Evolutionary conservation across 2,113 vertebrate species (phyloP).

Genomic region (Regulus satrapa): DNA sequence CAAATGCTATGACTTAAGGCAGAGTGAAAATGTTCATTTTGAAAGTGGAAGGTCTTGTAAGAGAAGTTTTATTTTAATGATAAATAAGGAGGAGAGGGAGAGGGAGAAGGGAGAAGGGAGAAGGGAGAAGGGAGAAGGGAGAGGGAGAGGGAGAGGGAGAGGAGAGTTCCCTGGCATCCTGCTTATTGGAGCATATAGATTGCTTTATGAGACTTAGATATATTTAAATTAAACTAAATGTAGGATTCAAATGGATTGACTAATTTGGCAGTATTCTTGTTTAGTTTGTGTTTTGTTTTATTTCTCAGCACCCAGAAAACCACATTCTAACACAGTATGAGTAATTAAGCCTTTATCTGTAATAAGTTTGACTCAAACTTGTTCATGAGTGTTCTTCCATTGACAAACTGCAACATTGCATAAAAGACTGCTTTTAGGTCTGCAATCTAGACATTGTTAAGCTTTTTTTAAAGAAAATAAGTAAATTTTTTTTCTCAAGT

Average conservation of each 20-base stretch:
- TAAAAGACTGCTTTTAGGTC: neutral
- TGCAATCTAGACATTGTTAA: neutral
- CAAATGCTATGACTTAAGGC: neutral
- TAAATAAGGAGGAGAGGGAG: neutral
- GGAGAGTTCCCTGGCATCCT: neutral
- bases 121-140: neutral
- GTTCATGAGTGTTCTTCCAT: neutral
- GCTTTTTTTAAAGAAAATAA: neutral
- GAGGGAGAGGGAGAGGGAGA: neutral
- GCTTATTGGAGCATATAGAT: neutral
- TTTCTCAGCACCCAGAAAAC: neutral
- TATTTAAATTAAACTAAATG: neutral
- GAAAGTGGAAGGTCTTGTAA: neutral
- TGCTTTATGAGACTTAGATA: neutral
- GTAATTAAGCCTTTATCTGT: neutral
- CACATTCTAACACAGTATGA: neutral
- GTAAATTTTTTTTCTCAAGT: neutral
- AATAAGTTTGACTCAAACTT: neutral
- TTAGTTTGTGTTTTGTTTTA: neutral
- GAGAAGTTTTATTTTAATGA: neutral
- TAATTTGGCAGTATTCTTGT: neutral
- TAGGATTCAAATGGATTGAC: neutral
- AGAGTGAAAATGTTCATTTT: neutral
- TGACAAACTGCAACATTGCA: neutral
- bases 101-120: neutral